Evolutionary conservation across 2,113 vertebrate genomes (phyloP), one percentile per base, ranked within the genome.

Genomic region (Carassius auratus): DNA sequence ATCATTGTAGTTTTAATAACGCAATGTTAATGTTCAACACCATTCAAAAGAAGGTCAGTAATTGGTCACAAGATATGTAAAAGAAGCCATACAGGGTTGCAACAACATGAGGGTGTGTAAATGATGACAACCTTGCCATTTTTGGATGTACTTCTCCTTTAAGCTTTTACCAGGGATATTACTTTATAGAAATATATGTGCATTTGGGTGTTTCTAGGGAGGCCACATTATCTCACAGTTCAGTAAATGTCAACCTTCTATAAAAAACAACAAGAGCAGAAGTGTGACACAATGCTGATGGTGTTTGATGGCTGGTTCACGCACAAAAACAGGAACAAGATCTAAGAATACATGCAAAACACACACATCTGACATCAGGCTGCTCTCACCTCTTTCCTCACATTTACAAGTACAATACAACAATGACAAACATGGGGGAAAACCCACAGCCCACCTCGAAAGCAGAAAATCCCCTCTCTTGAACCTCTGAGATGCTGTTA

Each of bases 401-500:
- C 42, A 42, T 42, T 30, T 8, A 38, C 17, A 45, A 38, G 66
- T 45, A 30, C 30, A 75, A 59, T 26, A 84, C 7, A 30, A 38
- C 6, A 21, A 23, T 81, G 76, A 88, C 33, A 76, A 84, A 45
- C 83, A 33, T 15, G 8, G 78, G 85, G 68, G 76, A 83, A 87
- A 83, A 81, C 83, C 59, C 62, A 64, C 38, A 1, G 38, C 68
- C 1, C 21, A 76, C 61, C 42, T 23, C 1, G 21, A 48, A 48
- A 74, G 71, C 71, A 23, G 5, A 74, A 74, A 23, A 23, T 7
- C 38, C 71, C 42, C 21, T 23, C 2, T 74, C 21, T 45, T 38
- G 42, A 23, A 23, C 69, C 23, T 74, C 36, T 0, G 8, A n/a
- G 7, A 6, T 68, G 66, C 66, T 15, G 0, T 69, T 38, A 38